Evolutionary conservation across 2,113 vertebrate genomes (phyloP).

Genomic region (Sylvilagus bachmani): DNA sequence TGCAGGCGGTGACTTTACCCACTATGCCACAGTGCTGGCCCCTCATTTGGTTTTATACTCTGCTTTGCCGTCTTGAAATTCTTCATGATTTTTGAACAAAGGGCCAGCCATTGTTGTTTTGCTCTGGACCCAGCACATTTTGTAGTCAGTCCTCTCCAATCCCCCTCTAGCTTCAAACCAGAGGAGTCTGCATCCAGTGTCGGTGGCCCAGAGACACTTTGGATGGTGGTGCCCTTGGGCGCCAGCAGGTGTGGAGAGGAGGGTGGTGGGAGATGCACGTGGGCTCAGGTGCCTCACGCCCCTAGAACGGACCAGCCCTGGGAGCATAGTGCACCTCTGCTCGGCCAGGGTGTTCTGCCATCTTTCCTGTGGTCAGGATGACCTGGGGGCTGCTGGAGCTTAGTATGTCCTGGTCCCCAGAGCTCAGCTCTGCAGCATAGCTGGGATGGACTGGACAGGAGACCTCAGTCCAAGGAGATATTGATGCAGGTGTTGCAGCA

Average conservation of each 20-base stretch:
- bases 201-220: rapidly evolving
- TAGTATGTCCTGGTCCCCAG: background rate
- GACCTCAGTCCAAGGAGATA: too few species aligned
- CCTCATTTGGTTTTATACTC: background rate
- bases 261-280: rapidly evolving
- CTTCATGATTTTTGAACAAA: background rate
- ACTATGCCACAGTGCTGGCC: too few species aligned
- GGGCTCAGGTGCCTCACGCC: background rate
- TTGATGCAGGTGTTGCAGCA: background rate
- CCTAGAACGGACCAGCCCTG: background rate
- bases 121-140: background rate
- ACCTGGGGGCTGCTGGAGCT: background rate
- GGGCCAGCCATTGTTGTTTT: background rate
- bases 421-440: background rate
- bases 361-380: background rate
- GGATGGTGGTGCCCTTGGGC: rapidly evolving
- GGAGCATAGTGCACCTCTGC: background rate
- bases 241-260: background rate
- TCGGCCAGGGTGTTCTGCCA: background rate
- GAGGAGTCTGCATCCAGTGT: background rate
- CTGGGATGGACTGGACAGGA: background rate
- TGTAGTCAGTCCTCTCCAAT: background rate
- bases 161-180: background rate
- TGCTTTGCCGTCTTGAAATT: background rate
- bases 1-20: too few species aligned